phyloP scores from a whole-genome alignment of 2,797 vertebrate genomes.

The Crax fasciolata region DNA sequence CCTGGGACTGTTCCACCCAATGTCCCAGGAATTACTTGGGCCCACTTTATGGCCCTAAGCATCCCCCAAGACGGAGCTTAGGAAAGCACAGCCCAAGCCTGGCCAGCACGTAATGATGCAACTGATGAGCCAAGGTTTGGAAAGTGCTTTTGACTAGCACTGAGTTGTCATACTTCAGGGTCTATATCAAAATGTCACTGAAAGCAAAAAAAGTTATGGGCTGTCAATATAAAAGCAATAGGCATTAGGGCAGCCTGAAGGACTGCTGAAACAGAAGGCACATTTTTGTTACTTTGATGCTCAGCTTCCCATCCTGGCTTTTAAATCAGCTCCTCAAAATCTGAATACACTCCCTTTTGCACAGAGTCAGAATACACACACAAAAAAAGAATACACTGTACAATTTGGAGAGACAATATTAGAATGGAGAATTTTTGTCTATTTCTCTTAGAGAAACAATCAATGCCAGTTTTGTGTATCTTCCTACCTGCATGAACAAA shows the following conservation, averaged over 20 bases:
- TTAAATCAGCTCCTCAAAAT: slow-evolving; percentile 20
- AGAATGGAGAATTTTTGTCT: slow-evolving; percentile 24
- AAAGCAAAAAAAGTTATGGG: background rate
- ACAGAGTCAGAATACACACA: background rate
- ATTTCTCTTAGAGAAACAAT: slow-evolving; percentile 17
- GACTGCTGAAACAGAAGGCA: slow-evolving; percentile 32
- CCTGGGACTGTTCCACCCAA: background rate
- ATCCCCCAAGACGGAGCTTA: background rate
- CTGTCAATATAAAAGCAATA: background rate
- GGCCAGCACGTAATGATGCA: rapidly evolving
- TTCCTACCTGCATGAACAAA: slow-evolving; percentile 37
- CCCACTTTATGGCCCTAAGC: background rate
- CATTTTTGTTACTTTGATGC: background rate
- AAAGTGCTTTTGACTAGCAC: background rate
- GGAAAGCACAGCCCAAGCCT: background rate
- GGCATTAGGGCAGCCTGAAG: background rate
- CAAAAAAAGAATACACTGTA: background rate
- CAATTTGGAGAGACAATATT: slow-evolving; percentile 6
- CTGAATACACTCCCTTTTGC: background rate
- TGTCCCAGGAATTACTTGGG: rapidly evolving
- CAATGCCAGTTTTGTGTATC: slow-evolving; percentile 11
- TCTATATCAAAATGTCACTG: background rate
- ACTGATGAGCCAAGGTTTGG: background rate
- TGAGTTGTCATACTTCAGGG: background rate
- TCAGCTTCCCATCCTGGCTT: background rate